phyloP scores from a whole-genome alignment of 2,888 invertebrate species.

The Sesamia inferens region DNA sequence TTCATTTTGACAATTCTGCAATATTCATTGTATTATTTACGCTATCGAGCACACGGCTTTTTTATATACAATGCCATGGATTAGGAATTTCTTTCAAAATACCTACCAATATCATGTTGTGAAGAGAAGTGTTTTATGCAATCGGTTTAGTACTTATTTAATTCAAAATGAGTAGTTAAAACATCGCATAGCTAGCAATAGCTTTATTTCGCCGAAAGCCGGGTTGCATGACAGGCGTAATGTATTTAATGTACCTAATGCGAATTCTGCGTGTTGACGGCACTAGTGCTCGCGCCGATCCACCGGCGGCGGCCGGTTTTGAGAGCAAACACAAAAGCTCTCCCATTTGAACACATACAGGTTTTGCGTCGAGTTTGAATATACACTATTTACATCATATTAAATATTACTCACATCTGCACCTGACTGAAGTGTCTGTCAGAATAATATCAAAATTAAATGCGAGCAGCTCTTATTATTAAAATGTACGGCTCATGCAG shows the following conservation, averaged over 20 bases:
- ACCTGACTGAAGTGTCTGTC: background rate
- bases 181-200: background rate
- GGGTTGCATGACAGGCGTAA: background rate
- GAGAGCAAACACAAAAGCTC: background rate
- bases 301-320: background rate
- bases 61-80: background rate
- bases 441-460: background rate
- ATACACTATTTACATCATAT: background rate
- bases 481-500: background rate
- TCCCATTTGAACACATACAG: background rate
- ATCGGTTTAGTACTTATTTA: background rate
- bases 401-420: background rate
- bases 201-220: background rate
- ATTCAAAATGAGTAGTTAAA: slow-evolving; percentile 11
- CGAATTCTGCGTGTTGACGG: background rate
- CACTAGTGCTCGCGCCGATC: background rate
- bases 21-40: background rate
- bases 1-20: background rate
- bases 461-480: background rate
- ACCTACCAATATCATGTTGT: background rate
- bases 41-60: background rate
- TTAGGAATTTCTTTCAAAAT: background rate
- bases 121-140: background rate
- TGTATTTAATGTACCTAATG: background rate
- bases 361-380: background rate